Base-by-base conservation (phyloP, 2,113 vertebrate species). In the Rhinoptilus africanus region DNA sequence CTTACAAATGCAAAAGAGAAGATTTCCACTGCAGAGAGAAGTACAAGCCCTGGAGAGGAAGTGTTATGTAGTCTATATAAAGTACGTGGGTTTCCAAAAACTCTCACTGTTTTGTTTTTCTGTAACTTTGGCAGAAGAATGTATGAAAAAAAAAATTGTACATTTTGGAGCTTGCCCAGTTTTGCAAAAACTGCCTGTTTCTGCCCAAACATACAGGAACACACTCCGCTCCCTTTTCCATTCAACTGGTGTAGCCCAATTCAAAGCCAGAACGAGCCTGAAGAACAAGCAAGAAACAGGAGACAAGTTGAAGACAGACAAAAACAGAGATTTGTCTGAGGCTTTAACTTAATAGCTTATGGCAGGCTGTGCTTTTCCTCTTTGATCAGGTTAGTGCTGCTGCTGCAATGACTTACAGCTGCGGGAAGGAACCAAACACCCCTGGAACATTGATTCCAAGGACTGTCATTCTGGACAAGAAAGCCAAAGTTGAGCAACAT, bases 371-470 rank as follows among this genome's bases (percentile, higher is more conserved):
- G 62, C 57, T 82, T 84, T 94, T 78, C 45, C 80, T 89, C 75
- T 24, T 54, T 89, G 72, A 80, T 67, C 93, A 95, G 81, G 74
- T 60, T 22, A 87, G 63, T 63, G 75, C 93, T 88, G 91, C 83
- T 86, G 84, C 75, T 95, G 83, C 82, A 85, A 54, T 75, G 80
- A 93, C 68, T 87, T 69, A 77, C 92, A 97, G 94, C 85, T 87
- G 76, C 21, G 6, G 80, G 92, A 89, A 89, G 81, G 83, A 96
- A 92, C 69, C 76, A 75, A 95, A 91, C 78, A 80, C 41, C 68
- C 79, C 91, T 80, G 72, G 48, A 97, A 92, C 53, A 85, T 8
- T 51, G 84, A 79, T 96, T 89, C 82, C 95, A 88, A 93, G 71
- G 59, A 93, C 45, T 79, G 75, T 79, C 82, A 62, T 86, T 79